Evolutionary conservation across 2,888 invertebrate species (phyloP).

Genomic region (Siphonodentalium dalli): DNA sequence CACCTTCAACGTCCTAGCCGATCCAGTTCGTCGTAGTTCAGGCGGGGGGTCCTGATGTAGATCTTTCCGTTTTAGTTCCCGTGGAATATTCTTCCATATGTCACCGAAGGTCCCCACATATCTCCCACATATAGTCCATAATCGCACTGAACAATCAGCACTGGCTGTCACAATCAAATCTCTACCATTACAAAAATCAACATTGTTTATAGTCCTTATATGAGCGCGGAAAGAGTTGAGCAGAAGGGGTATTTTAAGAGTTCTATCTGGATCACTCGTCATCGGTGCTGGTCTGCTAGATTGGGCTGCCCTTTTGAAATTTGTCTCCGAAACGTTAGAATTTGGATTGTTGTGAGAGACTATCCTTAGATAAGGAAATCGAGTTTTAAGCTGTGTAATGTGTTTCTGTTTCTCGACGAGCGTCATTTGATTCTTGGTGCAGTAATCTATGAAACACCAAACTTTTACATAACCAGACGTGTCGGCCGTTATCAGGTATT

Average conservation of each 20-base stretch:
- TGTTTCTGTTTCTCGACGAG: slow-evolving; percentile 23
- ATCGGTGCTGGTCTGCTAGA: slow-evolving; percentile 39
- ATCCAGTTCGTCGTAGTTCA: slow-evolving; percentile 77
- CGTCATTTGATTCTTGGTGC: slow-evolving; percentile 64
- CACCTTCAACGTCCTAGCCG: slow-evolving; percentile 79
- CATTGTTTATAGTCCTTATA: slow-evolving; percentile 73
- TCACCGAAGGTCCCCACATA: slow-evolving; percentile 79
- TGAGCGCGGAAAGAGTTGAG: slow-evolving; percentile 72
- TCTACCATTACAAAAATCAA: slow-evolving; percentile 74
- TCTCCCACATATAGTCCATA: slow-evolving; percentile 54
- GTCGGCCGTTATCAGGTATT: slow-evolving; percentile 70
- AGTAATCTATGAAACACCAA: slow-evolving; percentile 78
- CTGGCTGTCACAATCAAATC: slow-evolving; percentile 75
- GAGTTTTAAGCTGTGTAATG: slow-evolving; percentile 28
- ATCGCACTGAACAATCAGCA: slow-evolving; percentile 72
- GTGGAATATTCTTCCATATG: slow-evolving; percentile 71
- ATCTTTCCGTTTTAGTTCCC: slow-evolving; percentile 67
- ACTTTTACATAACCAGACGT: slow-evolving; percentile 81
- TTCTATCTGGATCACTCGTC: slow-evolving; percentile 38
- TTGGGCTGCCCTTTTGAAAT: slow-evolving; percentile 24
- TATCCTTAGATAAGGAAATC: slow-evolving; percentile 40
- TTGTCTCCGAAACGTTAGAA: slow-evolving; percentile 14
- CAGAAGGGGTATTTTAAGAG: slow-evolving; percentile 45
- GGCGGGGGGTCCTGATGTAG: slow-evolving; percentile 78
- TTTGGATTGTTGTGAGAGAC: slow-evolving; percentile 25